Evolutionary conservation across 64 coral and sea anemone species (phyloP).

Genomic region (Cladopsammia gracilis): DNA sequence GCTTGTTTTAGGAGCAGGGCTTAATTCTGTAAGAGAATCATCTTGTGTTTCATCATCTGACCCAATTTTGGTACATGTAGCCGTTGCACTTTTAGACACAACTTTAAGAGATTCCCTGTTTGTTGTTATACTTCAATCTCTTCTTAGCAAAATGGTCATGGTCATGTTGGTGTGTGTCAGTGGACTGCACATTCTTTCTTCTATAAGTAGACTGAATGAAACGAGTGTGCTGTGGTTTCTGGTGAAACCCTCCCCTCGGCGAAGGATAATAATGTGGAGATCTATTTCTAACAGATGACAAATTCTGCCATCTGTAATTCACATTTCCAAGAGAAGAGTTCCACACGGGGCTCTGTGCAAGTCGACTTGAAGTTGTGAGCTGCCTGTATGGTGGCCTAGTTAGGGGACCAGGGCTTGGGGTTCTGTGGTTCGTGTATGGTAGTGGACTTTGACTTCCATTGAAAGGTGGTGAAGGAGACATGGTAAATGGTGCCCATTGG

Average conservation of each 20-base stretch:
- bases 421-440: slow-evolving; percentile 6
- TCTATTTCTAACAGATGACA: slow-evolving; percentile 11
- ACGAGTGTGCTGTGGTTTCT: slow-evolving; percentile 25
- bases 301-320: slow-evolving; percentile 29
- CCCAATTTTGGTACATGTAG: background rate
- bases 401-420: slow-evolving; percentile 7
- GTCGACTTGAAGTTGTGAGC: background rate
- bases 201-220: background rate
- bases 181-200: too few species aligned
- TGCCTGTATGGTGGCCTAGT: slow-evolving; percentile 1
- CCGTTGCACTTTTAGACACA: slow-evolving; percentile 15
- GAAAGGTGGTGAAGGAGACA: background rate
- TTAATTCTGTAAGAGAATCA: slow-evolving; percentile 40
- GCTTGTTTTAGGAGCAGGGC: slow-evolving; percentile 30
- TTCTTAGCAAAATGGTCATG: slow-evolving; percentile 20
- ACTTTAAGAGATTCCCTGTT: slow-evolving; percentile 32
- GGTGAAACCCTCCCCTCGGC: slow-evolving; percentile 4
- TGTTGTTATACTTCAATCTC: slow-evolving; percentile 16
- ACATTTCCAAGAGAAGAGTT: slow-evolving; percentile 36
- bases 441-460: background rate
- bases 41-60: slow-evolving; percentile 41
- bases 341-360: background rate
- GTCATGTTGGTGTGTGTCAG: background rate
- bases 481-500: background rate
- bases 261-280: slow-evolving; percentile 17